phyloP scores from a whole-genome alignment of 2,888 invertebrate species.

The Hirtodrosophila duncani region DNA sequence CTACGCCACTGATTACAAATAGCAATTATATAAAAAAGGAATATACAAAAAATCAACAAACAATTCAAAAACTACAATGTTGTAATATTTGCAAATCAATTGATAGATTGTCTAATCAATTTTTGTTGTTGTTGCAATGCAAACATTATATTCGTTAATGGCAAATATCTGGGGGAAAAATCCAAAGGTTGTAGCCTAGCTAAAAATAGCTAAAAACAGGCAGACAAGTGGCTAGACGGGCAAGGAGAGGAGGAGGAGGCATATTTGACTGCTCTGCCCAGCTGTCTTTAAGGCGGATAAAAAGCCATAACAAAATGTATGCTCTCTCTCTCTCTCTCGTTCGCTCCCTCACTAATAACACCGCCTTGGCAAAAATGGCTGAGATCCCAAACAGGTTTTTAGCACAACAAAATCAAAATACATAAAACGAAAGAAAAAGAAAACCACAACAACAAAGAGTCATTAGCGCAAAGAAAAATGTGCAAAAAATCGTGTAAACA shows the following conservation, averaged over 20 bases:
- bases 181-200: constrained; percentile 31
- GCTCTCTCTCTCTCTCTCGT: no score
- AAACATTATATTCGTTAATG: constrained; percentile 19
- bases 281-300: constrained; percentile 41
- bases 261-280: constrained; percentile 19
- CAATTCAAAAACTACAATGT: no score
- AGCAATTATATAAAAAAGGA: no score
- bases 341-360: constrained; percentile 26
- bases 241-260: constrained; percentile 5
- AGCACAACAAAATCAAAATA: constrained; percentile 19
- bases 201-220: constrained; percentile 45
- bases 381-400: constrained; percentile 53
- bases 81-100: no score
- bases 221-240: constrained; percentile 6
- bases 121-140: no score
- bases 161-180: constrained; percentile 33
- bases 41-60: no score
- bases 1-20: no score
- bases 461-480: constrained; percentile 44
- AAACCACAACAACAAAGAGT: constrained; percentile 19
- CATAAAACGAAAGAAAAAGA: neutral
- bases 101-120: constrained; percentile 4
- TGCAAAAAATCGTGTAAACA: constrained; percentile 38
- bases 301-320: constrained; percentile 25
- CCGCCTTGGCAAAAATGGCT: constrained; percentile 47